phyloP scores from a whole-genome alignment of 2,888 invertebrate species.

The Idaea aversata region DNA sequence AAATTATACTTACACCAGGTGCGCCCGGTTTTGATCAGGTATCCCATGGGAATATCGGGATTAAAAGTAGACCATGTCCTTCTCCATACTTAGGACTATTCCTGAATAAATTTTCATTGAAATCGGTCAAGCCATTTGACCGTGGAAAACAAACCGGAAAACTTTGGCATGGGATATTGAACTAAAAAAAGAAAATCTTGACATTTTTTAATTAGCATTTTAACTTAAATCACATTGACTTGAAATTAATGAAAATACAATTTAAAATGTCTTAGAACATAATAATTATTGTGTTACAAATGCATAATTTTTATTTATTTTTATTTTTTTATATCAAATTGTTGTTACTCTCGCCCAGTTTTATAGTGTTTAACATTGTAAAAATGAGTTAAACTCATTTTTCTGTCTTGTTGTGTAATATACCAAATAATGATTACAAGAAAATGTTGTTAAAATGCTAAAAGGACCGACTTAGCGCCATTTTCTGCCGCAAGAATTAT shows the following conservation, averaged over 20 bases:
- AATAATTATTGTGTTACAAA: conserved; percentile 54
- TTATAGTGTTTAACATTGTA: conserved; percentile 28
- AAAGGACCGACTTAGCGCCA: not conserved
- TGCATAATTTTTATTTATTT: conserved; percentile 34
- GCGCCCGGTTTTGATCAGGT: too few relatives aligned
- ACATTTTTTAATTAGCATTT: not conserved
- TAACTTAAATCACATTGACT: not conserved
- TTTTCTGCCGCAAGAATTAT: not conserved
- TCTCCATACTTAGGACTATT: too few relatives aligned
- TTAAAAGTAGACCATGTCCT: too few relatives aligned
- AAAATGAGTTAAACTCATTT: conserved; percentile 69
- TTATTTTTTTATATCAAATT: conserved; percentile 33
- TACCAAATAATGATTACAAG: conserved; percentile 72
- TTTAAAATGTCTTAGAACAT: conserved; percentile 39
- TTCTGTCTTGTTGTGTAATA: conserved; percentile 67
- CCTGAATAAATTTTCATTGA: too few relatives aligned
- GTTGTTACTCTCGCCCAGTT: conserved; percentile 57
- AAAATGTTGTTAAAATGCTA: conserved; percentile 14
- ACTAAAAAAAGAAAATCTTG: not conserved
- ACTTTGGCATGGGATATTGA: not conserved
- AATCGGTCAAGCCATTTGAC: too few relatives aligned
- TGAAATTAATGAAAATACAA: conserved; percentile 31
- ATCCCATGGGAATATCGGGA: too few relatives aligned
- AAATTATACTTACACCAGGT: too few relatives aligned
- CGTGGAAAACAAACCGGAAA: not conserved